Conservation (phyloP, 2,113 vertebrate species). For the Eulacestoma nigropectus region DNA sequence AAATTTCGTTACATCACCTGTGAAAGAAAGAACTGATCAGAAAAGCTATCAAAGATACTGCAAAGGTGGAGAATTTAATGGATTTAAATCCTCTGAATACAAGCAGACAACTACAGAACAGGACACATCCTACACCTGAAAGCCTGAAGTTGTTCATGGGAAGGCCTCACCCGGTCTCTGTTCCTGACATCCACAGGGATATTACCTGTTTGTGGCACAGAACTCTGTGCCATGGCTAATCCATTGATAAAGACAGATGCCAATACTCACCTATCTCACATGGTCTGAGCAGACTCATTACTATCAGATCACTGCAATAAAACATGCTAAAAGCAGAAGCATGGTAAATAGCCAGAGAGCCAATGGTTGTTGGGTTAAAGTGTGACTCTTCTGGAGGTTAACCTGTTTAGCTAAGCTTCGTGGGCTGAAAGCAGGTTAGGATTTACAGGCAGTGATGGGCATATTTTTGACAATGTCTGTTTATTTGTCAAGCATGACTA, state of each 20-base stretch:
- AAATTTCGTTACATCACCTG: slow-evolving; percentile 94
- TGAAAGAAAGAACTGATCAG: background rate
- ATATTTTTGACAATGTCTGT: background rate
- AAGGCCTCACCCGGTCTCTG: background rate
- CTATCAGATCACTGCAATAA: background rate
- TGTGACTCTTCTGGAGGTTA: background rate
- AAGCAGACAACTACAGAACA: background rate
- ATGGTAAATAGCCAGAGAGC: background rate
- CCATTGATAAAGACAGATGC: background rate
- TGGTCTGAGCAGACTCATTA: background rate
- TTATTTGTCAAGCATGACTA: slow-evolving; percentile 21
- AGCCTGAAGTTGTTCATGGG: background rate
- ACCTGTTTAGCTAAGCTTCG: slow-evolving; percentile 23
- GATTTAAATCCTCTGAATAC: background rate
- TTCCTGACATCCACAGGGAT: background rate
- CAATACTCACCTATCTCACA: slow-evolving; percentile 1
- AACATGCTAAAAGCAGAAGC: background rate
- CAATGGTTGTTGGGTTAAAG: slow-evolving; percentile 4
- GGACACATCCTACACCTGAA: background rate
- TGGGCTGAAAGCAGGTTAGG: slow-evolving; percentile 20
- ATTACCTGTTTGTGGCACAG: background rate
- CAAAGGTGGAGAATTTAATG: background rate
- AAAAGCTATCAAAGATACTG: background rate
- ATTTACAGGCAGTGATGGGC: background rate
- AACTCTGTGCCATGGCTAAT: background rate